phyloP scores from a whole-genome alignment of 30 jellyfish, hydroid and myxozoan species.

The Aurelia sp. region DNA sequence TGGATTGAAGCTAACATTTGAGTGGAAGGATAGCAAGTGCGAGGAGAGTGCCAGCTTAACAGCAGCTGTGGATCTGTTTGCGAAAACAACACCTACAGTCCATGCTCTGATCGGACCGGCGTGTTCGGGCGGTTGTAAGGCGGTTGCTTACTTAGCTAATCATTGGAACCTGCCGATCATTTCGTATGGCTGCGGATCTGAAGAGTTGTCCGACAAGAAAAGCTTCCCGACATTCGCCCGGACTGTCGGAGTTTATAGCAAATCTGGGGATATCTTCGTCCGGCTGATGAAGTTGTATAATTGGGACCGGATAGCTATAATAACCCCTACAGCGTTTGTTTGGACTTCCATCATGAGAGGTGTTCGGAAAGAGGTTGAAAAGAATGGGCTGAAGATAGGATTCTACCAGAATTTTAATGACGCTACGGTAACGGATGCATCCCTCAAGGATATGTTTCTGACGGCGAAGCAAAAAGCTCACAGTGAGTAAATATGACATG shows the following conservation, averaged over 20 bases:
- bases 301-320: constrained; percentile 82
- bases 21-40: constrained; percentile 86
- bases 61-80: constrained; percentile 66
- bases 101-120: constrained; percentile 96
- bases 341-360: constrained; percentile 75
- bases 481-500: not conserved
- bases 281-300: constrained; percentile 66
- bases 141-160: constrained; percentile 63
- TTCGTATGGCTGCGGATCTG: constrained; percentile 88
- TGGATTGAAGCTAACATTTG: constrained; percentile 66
- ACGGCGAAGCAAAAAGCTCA: constrained; percentile 19
- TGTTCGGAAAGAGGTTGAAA: constrained; percentile 41
- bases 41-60: constrained; percentile 71
- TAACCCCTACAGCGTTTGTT: constrained; percentile 72
- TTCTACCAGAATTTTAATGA: constrained; percentile 54
- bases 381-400: constrained; percentile 16
- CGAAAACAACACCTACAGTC: constrained; percentile 18
- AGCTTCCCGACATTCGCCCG: constrained; percentile 83
- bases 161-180: constrained; percentile 89
- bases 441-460: not conserved
- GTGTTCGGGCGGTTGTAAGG: constrained; percentile 87
- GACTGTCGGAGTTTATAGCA: constrained; percentile 85
- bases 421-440: constrained; percentile 42
- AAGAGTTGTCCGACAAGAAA: constrained; percentile 47
- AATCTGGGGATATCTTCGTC: constrained; percentile 82